Evolutionary conservation across 2,113 vertebrate species (phyloP), one percentile per base, ranked within the genome.

Genomic region (Corvus moneduloides): DNA sequence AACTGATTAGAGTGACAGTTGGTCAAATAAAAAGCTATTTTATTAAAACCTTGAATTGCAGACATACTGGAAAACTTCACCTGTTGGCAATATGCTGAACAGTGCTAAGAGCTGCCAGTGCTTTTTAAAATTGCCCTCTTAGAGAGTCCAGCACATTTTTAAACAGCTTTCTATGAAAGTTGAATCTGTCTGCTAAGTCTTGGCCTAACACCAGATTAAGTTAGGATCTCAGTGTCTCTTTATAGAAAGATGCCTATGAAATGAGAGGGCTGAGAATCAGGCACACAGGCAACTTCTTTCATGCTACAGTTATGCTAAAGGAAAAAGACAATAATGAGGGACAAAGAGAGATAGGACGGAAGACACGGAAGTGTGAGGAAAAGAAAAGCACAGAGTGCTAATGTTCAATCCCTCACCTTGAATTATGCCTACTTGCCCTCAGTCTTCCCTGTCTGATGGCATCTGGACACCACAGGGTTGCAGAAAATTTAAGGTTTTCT

Each of bases 1-100:
- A 96, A 95, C 80, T 92, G 94, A 94, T 96, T 95, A 96, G 78
- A 89, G 92, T 97, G 96, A 79, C 90, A 97, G 64, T 39, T 89
- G 92, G 86, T 97, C 95, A 97, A 96, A 87, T 94, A 87, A 88
- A 87, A 93, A 96, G 54, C 11, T 84, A 76, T 90, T 64, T 88
- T 77, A 82, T 89, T 88, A 92, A 93, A 90, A 39, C 37, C 41
- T 80, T 91, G 74, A 97, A 95, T 94, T 95, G 95, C 80, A 93
- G 90, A 90, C 44, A 72, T 64, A 59, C 44, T 86, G 61, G 54
- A 87, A 96, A 95, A 83, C 77, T 92, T 94, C 14, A 71, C 83
- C 93, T 75, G 46, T 73, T 95, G 87, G 74, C 88, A 92, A 66
- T 21, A 71, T 2, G 6, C 55, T 94, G 63, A 11, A 58, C 83